Base-by-base conservation (phyloP, 2,113 vertebrate species). In the Neotragus pygmaeus region DNA sequence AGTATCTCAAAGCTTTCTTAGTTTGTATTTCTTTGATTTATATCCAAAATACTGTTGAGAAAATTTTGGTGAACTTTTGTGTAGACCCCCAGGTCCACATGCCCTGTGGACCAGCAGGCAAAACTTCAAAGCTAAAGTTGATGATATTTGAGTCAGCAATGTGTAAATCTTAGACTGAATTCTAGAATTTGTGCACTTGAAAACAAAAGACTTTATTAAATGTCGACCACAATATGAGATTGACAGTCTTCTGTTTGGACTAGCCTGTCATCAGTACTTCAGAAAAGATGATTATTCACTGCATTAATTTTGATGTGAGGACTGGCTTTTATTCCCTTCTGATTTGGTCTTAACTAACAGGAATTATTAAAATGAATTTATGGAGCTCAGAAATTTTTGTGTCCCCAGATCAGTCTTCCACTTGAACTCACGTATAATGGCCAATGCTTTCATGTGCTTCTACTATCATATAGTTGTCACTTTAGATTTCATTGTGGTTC, bases 401-500 rank as follows among this genome's bases (percentile, higher is more conserved):
- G 3, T 84, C 16, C 47, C 91, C 28, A 86, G 27, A 47, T 19
- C 6, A 14, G 4, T 82, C 90, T 87, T 55, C 17, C 19, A n/a
- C 55, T 90, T 53, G n/a, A 70, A 55, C 9, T 11, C 49, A 94
- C 80, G 62, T 88, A 21, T 87, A 70, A 80, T n/a, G 64, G 39
- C 64, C 16, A 83, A 70, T 19, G 27, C 36, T 83, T 88, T 28
- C 2, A 10, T 64, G 11, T 33, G 33, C 51, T 94, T 97, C 36
- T 51, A 53, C 15, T 84, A 23, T 81, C 36, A 70, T 27, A 47
- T 6, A 75, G 51, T 14, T 49, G 16, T 82, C 58, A 77, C 21
- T 77, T 92, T 94, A 95, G 99, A 99, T 98, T 99, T 99, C 99
- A 99, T 27, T 99, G 96, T 99, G 99, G 84, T 99, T 98, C 97